These are phyloP conservation scores for Chanos chanos DNA, from an alignment of 2,797 vertebrate species.

Conservation along the genomic window DNA sequence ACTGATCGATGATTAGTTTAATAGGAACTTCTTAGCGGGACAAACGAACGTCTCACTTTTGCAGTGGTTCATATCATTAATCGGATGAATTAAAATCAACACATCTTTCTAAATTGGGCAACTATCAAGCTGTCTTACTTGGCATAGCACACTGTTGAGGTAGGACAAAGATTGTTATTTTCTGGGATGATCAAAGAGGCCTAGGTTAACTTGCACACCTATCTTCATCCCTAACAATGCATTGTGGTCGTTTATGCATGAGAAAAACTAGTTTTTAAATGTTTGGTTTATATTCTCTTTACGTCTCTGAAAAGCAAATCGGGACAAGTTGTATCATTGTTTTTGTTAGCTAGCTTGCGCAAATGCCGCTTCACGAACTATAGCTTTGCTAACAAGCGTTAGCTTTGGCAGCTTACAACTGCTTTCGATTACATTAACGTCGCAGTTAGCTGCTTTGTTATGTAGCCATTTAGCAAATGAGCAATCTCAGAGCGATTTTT, in stretches of 20 bases:
- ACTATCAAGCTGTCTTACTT: conserved; percentile 22
- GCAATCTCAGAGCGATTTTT: neutral
- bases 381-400: neutral
- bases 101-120: conserved; percentile 4
- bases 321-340: neutral
- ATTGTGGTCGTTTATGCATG: neutral
- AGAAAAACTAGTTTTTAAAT: neutral
- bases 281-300: no score
- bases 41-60: neutral
- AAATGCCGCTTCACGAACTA: neutral
- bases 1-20: neutral
- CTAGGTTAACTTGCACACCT: conserved; percentile 18
- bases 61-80: neutral
- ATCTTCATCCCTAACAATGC: no score
- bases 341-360: neutral
- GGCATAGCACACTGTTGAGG: conserved; percentile 44
- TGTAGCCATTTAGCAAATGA: conserved; percentile 7
- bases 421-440: neutral
- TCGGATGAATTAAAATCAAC: conserved; percentile 1
- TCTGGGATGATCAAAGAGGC: conserved; percentile 52
- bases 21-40: neutral
- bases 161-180: conserved; percentile 54
- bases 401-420: neutral
- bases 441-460: conserved; percentile 15
- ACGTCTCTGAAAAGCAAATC: no score